Percentiles rank a stretch among this genome's conserved stretches.
These are phyloP conservation scores for Myathropa florea DNA, from an alignment of 2,888 invertebrate species.

Conservation along the genomic window DNA sequence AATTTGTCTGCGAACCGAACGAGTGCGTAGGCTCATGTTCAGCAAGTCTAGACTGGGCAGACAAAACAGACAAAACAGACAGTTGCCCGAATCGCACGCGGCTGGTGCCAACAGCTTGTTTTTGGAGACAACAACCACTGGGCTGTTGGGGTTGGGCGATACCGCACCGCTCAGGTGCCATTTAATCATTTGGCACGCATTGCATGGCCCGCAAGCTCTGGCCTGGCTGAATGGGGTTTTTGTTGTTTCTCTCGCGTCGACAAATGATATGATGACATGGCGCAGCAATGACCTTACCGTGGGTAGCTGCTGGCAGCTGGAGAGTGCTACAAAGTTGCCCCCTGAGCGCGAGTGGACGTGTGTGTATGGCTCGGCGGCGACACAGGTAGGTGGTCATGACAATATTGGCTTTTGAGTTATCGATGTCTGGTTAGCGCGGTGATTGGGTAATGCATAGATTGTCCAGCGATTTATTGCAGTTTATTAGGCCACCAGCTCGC, in stretches of 20 bases:
- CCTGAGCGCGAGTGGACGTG: conserved; percentile 9
- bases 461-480: conserved; percentile 22
- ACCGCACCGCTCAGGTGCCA: conserved; percentile 36
- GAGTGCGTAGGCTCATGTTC: conserved; percentile 56
- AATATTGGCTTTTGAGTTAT: conserved; percentile 68
- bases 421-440: conserved; percentile 32
- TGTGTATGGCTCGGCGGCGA: conserved; percentile 16
- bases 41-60: conserved; percentile 48
- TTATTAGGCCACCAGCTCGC: conserved; percentile 21
- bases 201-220: background rate
- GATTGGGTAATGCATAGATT: conserved; percentile 52
- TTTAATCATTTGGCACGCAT: conserved; percentile 47
- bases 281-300: conserved; percentile 69
- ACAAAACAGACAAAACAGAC: conserved; percentile 32
- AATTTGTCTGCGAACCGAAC: conserved; percentile 64
- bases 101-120: conserved; percentile 43
- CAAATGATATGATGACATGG: conserved; percentile 67
- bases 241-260: conserved; percentile 31
- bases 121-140: conserved; percentile 14
- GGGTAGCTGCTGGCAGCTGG: conserved; percentile 61
- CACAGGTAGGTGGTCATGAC: conserved; percentile 70
- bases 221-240: too few relatives aligned
- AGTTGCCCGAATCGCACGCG: conserved; percentile 16
- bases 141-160: conserved; percentile 47
- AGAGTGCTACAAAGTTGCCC: conserved; percentile 39